phyloP scores from a whole-genome alignment of 2,113 vertebrate genomes.

The Balaenoptera acutorostrata region DNA sequence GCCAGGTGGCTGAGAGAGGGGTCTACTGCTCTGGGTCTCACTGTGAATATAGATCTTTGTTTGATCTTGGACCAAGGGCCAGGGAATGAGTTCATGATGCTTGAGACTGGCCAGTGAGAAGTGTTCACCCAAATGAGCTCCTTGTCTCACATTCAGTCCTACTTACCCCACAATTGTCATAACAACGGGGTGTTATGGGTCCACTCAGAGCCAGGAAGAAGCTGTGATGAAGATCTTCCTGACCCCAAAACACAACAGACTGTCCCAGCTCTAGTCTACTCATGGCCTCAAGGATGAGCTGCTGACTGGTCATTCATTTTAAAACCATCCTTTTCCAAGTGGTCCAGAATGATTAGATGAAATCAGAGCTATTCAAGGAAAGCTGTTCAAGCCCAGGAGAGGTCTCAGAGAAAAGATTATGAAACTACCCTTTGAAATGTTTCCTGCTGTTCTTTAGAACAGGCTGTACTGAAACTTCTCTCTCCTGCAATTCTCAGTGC shows the following conservation, averaged over 20 bases:
- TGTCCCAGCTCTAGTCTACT: too few species aligned
- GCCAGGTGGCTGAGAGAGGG: not conserved
- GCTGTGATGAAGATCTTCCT: not conserved
- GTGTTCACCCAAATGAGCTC: not conserved
- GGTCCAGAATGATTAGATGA: not conserved
- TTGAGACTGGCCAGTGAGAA: not conserved
- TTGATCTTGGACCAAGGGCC: not conserved
- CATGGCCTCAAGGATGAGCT: not conserved
- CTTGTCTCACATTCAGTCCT: not conserved
- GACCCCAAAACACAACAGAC: not conserved
- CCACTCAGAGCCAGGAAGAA: not conserved
- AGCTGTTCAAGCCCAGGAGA: not conserved
- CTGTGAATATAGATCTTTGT: not conserved
- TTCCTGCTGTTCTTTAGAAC: not conserved
- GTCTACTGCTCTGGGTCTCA: not conserved
- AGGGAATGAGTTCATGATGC: not conserved
- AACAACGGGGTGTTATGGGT: not conserved
- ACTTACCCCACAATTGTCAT: not conserved
- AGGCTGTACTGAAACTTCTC: not conserved
- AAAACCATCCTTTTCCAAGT: not conserved
- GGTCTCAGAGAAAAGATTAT: not conserved
- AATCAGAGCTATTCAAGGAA: not conserved
- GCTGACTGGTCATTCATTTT: not conserved
- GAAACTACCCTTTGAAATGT: not conserved
- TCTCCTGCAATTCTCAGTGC: rapidly evolving